phyloP scores from a whole-genome alignment of 2,888 invertebrate genomes.

The Hofmannophila pseudospretella region DNA sequence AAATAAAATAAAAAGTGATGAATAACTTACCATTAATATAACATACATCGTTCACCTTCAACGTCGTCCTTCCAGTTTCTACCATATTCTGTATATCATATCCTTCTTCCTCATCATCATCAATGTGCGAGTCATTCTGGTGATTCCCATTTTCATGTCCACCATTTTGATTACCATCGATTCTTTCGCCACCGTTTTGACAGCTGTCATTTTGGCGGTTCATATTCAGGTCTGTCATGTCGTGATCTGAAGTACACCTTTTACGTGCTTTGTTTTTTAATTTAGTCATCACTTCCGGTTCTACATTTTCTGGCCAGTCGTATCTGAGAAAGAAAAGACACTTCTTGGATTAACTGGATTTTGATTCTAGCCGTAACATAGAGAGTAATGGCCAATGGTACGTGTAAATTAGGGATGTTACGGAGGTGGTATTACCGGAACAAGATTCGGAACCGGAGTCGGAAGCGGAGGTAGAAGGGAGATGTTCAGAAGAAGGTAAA shows the following conservation, averaged over 20 bases:
- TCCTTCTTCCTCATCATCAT: slow-evolving; percentile 21
- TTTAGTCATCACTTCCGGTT: slow-evolving; percentile 60
- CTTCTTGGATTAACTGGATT: too few species aligned
- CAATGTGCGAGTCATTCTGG: slow-evolving; percentile 10
- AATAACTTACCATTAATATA: slow-evolving; percentile 93
- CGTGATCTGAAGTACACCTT: too few species aligned
- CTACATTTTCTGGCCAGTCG: slow-evolving; percentile 83
- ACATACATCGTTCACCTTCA: slow-evolving; percentile 88
- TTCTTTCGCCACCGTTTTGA: slow-evolving; percentile 4
- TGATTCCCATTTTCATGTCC: slow-evolving; percentile 9
- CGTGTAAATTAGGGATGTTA: too few species aligned
- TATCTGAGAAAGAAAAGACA: slow-evolving; percentile 78
- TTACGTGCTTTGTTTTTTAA: too few species aligned
- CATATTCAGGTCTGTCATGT: slow-evolving; percentile 10
- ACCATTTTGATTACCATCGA: slow-evolving; percentile 23
- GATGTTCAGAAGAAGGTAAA: too few species aligned
- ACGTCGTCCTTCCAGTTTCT: slow-evolving; percentile 80
- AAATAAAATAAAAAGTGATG: too few species aligned
- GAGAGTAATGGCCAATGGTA: too few species aligned
- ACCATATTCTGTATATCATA: slow-evolving; percentile 75
- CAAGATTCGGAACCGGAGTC: too few species aligned
- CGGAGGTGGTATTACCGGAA: too few species aligned
- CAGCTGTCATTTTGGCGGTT: slow-evolving; percentile 15
- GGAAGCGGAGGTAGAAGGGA: too few species aligned
- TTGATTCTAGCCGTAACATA: too few species aligned